Conservation (phyloP, 1,140 invertebrate genomes). For the Apocrypta bakeri region DNA sequence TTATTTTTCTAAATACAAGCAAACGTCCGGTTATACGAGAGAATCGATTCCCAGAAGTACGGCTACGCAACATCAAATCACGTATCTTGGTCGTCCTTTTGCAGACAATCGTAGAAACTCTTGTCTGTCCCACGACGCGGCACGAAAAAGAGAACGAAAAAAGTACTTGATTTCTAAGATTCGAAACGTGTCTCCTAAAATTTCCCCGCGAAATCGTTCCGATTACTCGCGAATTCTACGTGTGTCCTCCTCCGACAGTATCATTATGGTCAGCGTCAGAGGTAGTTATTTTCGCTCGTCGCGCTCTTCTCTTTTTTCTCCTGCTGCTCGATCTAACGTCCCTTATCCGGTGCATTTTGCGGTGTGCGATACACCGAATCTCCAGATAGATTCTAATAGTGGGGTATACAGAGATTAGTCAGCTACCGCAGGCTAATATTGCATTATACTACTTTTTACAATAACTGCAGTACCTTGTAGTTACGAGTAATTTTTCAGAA, state of each 20-base stretch:
- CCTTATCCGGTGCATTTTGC: conserved; percentile 26
- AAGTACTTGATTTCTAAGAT: conserved; percentile 24
- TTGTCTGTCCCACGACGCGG: neutral
- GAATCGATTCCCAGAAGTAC: neutral
- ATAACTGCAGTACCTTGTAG: neutral
- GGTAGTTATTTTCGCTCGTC: conserved; percentile 50
- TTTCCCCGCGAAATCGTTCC: conserved; percentile 42
- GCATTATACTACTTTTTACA: too few relatives aligned
- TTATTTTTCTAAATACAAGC: too few relatives aligned
- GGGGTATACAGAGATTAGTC: neutral
- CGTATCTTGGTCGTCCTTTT: neutral
- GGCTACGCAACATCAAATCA: neutral
- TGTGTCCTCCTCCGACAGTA: conserved; percentile 1
- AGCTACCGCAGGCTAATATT: too few relatives aligned
- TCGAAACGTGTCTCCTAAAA: conserved; percentile 6
- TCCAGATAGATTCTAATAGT: conserved; percentile 17
- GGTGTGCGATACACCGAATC: conserved; percentile 14
- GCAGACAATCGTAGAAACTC: conserved; percentile 1
- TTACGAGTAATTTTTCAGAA: too few relatives aligned
- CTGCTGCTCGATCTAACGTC: neutral
- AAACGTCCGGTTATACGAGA: too few relatives aligned
- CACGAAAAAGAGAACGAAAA: neutral
- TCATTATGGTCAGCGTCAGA: conserved; percentile 29
- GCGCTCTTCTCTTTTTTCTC: neutral
- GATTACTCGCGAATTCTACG: conserved; percentile 23